Conservation (phyloP, 2,888 invertebrate species). For the Nemotelus pantherinus region DNA sequence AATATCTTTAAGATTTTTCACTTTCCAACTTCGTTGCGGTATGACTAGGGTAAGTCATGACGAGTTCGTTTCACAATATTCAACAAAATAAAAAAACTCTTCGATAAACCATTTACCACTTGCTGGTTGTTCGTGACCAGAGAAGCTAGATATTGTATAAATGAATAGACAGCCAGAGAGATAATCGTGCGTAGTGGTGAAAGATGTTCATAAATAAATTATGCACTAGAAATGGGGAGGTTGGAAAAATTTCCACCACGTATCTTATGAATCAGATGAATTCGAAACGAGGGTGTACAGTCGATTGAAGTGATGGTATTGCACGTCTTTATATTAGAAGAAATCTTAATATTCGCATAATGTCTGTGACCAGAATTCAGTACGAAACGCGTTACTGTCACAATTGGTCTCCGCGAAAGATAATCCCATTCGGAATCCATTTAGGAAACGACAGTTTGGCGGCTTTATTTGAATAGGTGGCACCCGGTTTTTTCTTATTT, state of each 20-base stretch:
- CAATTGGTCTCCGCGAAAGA: neutral
- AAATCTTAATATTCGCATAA: neutral
- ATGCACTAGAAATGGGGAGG: neutral
- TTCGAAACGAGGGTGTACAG: neutral
- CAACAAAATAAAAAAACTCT: too few species aligned
- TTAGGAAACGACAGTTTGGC: constrained; percentile 3
- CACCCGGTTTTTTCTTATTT: neutral
- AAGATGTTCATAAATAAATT: too few species aligned
- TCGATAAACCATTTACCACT: too few species aligned
- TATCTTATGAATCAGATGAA: neutral
- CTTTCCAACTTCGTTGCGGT: too few species aligned
- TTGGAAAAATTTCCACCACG: neutral
- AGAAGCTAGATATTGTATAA: too few species aligned
- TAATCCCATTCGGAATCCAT: constrained; percentile 13
- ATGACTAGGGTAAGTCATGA: too few species aligned
- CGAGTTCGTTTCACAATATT: too few species aligned
- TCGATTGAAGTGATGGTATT: neutral
- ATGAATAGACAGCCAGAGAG: too few species aligned
- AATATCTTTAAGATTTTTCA: too few species aligned
- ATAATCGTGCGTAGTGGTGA: too few species aligned
- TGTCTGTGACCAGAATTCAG: neutral
- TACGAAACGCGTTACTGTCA: neutral
- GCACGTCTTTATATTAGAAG: too few species aligned
- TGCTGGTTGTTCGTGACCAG: too few species aligned
- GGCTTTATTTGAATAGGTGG: constrained; percentile 6